Percentiles rank a stretch among this genome's conserved stretches.
These are phyloP conservation scores for Erebia palarica DNA, from an alignment of 2,888 invertebrate genomes.

Conservation along the genomic window DNA sequence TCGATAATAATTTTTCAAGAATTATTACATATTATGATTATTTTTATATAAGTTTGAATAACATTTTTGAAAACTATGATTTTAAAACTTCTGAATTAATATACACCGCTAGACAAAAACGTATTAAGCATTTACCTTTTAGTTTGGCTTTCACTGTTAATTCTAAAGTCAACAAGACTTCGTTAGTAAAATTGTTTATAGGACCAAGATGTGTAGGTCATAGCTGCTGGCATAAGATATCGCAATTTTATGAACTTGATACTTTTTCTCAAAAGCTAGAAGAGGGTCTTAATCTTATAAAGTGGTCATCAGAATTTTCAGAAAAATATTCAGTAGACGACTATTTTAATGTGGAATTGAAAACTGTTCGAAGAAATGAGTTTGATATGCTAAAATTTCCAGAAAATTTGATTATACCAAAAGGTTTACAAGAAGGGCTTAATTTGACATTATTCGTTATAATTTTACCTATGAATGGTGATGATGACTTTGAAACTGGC, in stretches of 20 bases:
- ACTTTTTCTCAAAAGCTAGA: conserved; percentile 52
- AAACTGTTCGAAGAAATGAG: conserved; percentile 45
- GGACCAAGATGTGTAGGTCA: conserved; percentile 61
- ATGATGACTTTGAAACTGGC: conserved; percentile 44
- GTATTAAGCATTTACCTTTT: conserved; percentile 61
- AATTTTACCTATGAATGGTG: conserved; percentile 46
- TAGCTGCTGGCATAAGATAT: conserved; percentile 58
- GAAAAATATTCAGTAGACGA: conserved; percentile 56
- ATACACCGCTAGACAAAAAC: conserved; percentile 62
- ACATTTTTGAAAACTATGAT: conserved; percentile 49
- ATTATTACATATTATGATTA: conserved; percentile 64
- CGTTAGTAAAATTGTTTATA: conserved; percentile 62
- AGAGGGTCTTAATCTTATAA: conserved; percentile 58
- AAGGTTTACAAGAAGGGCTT: conserved; percentile 61
- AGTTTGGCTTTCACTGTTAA: conserved; percentile 59
- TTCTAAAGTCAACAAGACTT: conserved; percentile 51
- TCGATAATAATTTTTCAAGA: conserved; percentile 52
- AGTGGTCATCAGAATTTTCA: conserved; percentile 60
- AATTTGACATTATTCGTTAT: conserved; percentile 69
- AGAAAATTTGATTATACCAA: conserved; percentile 64
- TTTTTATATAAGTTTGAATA: conserved; percentile 60
- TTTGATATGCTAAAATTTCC: conserved; percentile 69
- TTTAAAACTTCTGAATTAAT: conserved; percentile 42
- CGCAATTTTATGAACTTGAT: conserved; percentile 65
- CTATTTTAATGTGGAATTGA: conserved; percentile 53